Evolutionary conservation across 2,888 invertebrate genomes (phyloP), one percentile per base, ranked within the genome.

Genomic region (Fissipunctia ypsillon): DNA sequence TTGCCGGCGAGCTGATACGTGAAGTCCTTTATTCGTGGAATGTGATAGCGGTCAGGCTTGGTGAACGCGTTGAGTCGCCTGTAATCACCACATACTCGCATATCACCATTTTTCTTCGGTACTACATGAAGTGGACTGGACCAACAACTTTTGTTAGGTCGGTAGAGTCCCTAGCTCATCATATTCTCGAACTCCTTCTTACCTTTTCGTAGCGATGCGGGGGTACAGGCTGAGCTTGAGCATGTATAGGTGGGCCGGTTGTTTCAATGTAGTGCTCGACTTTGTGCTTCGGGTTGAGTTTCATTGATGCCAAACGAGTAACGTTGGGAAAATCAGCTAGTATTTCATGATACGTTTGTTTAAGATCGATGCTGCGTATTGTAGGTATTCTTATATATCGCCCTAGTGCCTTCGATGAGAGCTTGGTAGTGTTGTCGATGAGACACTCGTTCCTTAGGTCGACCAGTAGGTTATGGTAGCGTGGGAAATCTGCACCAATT

Each of bases 21-120:
- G 56, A 80, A 80, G 25, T 80, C 78, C 2, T 78, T 71, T 14
- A 83, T 16, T 3, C 76, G n/a, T 22, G 74, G 80, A 0, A 83
- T 52, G 10, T 69, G 74, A 28, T 74, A 74, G 0, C 74, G 69
- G 54, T 74, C 69, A 2, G 78, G 69, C 16, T 63, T 63, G 6
- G 73, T 69, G 12, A 63, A 12, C 0, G 52, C 14, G 19, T 73
- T 69, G 14, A 74, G 60, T 16, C 50, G 41, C 2, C 70, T 28
- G 54, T 75, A 70, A 19, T 75, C 75, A 7, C 70, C 75, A 25
- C 75, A 75, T 22, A 48, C 57, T 28, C 70, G n/a, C 19, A 61
- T 31, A 22, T 59, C 56, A 7, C 50, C 69, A 25, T 64, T 65
- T 52, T 56, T 76, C 35, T 67, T 61, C 25, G 56, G 31, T 2